These are phyloP conservation scores for Philhelius pedissequus DNA, from an alignment of 2,888 invertebrate species.

Conservation along the genomic window DNA sequence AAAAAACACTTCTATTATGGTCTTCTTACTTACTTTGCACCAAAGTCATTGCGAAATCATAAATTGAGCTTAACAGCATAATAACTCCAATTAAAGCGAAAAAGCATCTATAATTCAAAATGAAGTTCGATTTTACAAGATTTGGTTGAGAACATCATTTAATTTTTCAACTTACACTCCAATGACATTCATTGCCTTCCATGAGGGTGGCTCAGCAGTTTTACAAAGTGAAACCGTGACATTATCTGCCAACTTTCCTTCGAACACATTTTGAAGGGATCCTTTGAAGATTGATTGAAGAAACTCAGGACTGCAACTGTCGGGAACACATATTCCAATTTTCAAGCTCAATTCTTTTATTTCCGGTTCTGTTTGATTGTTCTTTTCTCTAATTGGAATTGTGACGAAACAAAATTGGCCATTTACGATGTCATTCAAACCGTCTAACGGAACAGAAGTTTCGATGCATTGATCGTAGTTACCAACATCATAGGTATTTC, in stretches of 20 bases:
- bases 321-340: conserved; percentile 32
- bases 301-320: conserved; percentile 3
- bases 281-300: background rate
- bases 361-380: background rate
- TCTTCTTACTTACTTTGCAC: conserved; percentile 7
- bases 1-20: no score
- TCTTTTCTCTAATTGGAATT: conserved; percentile 1
- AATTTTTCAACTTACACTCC: conserved; percentile 28
- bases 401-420: conserved; percentile 33
- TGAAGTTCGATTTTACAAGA: background rate
- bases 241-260: conserved; percentile 16
- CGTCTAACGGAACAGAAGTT: background rate
- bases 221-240: background rate
- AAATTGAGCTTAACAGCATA: conserved; percentile 25
- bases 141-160: no score
- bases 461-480: conserved; percentile 34
- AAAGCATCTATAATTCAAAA: conserved; percentile 16
- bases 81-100: background rate
- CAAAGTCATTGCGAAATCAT: conserved; percentile 7
- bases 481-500: conserved; percentile 14
- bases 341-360: background rate
- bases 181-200: conserved; percentile 3
- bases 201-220: background rate
- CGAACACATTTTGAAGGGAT: background rate
- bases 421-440: background rate